These are phyloP conservation scores for Cheilosia vulpina DNA, from an alignment of 2,888 invertebrate species.

Conservation along the genomic window DNA sequence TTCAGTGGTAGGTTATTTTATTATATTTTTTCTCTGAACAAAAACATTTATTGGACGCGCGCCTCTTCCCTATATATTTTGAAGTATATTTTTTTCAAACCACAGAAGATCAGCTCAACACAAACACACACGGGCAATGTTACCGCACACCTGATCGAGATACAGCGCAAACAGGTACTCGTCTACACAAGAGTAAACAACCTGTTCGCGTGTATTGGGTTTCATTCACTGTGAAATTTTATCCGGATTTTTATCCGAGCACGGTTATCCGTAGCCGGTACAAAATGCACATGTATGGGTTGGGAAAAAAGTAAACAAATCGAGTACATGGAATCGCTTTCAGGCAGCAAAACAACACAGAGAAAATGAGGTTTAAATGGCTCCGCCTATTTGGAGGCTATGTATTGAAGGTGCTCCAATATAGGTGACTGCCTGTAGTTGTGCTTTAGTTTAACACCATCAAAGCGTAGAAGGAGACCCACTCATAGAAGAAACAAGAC, in stretches of 20 bases:
- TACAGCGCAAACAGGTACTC: conserved; percentile 54
- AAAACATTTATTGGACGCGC: conserved; percentile 67
- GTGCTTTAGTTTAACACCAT: conserved; percentile 38
- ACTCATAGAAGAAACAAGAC: conserved; percentile 30
- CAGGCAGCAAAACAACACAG: conserved; percentile 17
- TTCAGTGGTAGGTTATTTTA: conserved; percentile 32
- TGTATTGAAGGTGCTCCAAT: conserved; percentile 46
- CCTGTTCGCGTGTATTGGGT: conserved; percentile 69
- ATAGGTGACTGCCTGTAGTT: conserved; percentile 38
- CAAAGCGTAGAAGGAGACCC: conserved; percentile 32
- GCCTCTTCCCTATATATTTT: conserved; percentile 62
- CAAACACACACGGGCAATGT: conserved; percentile 48
- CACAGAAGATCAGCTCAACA: conserved; percentile 49
- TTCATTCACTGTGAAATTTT: conserved; percentile 71
- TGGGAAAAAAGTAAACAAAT: conserved; percentile 68
- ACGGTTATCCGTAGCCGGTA: conserved; percentile 70
- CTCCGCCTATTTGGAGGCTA: conserved; percentile 58
- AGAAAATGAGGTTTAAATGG: conserved; percentile 46
- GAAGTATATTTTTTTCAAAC: conserved; percentile 12
- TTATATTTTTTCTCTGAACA: conserved; percentile 10
- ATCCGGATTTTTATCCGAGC: conserved; percentile 66
- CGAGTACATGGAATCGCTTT: conserved; percentile 50
- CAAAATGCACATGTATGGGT: conserved; percentile 8
- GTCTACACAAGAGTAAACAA: conserved; percentile 42
- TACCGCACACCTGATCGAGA: conserved; percentile 71